Evolutionary conservation across 1,140 invertebrate species (phyloP), one percentile per base, ranked within the genome.

Genomic region (Chionoecetes opilio): DNA sequence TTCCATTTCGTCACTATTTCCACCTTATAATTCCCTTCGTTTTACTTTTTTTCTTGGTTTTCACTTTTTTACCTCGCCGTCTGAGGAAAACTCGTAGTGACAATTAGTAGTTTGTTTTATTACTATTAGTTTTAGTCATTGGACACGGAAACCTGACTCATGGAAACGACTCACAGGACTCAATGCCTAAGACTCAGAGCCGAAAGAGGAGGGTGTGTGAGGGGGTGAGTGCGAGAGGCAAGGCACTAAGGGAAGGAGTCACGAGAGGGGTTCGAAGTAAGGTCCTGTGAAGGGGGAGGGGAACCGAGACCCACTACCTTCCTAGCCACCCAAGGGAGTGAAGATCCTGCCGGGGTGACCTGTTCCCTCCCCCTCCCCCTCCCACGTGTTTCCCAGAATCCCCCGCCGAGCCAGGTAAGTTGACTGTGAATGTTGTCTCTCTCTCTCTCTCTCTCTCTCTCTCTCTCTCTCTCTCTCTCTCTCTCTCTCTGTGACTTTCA

Each of bases 311-410:
- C 63, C 63, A 5, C n/a, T n/a, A 75, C 63, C 63, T 75, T 26
- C 63, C 63, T n/a, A 75, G 6, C 21, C n/a, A 75, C 6, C 21
- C 21, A 75, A 26, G 63, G 63, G n/a, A 75, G 8, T 2, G 21
- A 75, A 75, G 63, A 75, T 75, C 63, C 63, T 26, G 21, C n/a
- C 21, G n/a, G 63, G 63, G 63, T n/a, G 26, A 75, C 21, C 63
- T 75, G 63, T 1, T 75, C 21, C 41, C 41, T 14, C 41, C 41
- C 41, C 41, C 41, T 5, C 41, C n/a, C 63, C 63, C 63, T n/a
- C 63, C 63, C 63, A 75, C 63, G 63, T 75, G 63, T n/a, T 75
- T 75, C 63, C 63, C 63, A 75, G 63, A 75, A 75, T 75, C 63
- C 63, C 63, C 21, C 21, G 3, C 21, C 63, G n/a, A 75, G n/a